Conservation (phyloP, 2,888 invertebrate genomes). For the Melieria picta region DNA sequence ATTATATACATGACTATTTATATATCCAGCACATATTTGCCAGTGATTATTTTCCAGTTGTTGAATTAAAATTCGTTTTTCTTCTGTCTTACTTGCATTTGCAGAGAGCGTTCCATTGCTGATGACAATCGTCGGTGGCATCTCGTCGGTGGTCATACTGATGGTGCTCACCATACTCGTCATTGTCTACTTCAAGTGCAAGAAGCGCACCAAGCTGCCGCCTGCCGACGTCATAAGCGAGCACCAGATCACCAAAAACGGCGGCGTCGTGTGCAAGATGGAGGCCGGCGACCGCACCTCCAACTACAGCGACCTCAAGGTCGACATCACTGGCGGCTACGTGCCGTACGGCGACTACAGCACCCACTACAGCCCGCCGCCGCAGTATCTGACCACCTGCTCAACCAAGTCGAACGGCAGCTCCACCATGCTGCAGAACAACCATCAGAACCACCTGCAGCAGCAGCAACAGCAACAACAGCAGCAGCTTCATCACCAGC, state of each 20-base stretch:
- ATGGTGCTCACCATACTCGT: conserved; percentile 84
- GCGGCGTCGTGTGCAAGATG: conserved; percentile 67
- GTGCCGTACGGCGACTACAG: conserved; percentile 87
- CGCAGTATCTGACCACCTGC: conserved; percentile 64
- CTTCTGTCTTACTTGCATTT: neutral
- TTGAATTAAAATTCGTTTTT: neutral
- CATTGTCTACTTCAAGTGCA: conserved; percentile 78
- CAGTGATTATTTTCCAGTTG: neutral
- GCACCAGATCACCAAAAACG: conserved; percentile 66
- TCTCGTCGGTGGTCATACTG: conserved; percentile 84
- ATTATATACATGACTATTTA: neutral
- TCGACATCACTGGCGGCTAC: conserved; percentile 80
- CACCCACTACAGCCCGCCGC: conserved; percentile 88
- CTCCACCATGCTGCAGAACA: conserved; percentile 60
- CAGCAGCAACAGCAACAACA: conserved; percentile 59
- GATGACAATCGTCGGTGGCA: conserved; percentile 81
- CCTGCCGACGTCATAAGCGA: conserved; percentile 66
- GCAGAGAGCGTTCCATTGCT: conserved; percentile 82
- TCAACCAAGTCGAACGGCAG: conserved; percentile 64
- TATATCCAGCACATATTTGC: neutral
- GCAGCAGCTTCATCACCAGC: conserved; percentile 53
- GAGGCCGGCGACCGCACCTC: conserved; percentile 83
- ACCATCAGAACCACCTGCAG: conserved; percentile 60
- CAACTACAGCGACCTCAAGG: conserved; percentile 90
- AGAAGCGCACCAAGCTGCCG: conserved; percentile 62